Evolutionary conservation across 1,140 invertebrate species (phyloP), one percentile per base, ranked within the genome.

Genomic region (Zaprionus camerounensis): DNA sequence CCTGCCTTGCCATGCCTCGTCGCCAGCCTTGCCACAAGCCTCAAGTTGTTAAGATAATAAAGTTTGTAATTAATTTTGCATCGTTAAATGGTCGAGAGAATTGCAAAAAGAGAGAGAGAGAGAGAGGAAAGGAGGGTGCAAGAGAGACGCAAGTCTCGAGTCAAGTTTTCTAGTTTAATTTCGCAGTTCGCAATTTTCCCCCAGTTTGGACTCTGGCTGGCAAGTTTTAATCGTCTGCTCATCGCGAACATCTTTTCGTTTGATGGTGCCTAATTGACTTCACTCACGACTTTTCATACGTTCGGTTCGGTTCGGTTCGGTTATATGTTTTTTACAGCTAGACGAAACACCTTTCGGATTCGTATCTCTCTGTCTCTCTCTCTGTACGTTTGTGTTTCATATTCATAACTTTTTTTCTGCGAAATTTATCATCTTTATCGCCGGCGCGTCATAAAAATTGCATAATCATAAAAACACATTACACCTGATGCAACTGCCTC

Each of bases 21-120:
- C 15, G 34, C 12, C 34, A 36, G 38, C 28, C 41, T 41, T 68
- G 55, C 34, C 61, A 66, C 65, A 77, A 71, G 78, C 59, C 68
- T 71, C 71, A 71, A 84, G 84, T 86, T 86, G 83, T 86, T 86
- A 75, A 90, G 85, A 90, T 90, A 90, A 90, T 90, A 90, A 90
- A 90, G 62, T 90, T 90, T 80, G 85, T 90, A 90, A 90, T 90
- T 90, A 90, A 90, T 90, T 90, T 90, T 85, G 81, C 85, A 90
- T 90, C 85, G 81, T 90, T 90, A 80, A 82, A 68, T 79, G 84
- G 15, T 26, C 56, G 70, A 41, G 22, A 62, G 41, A 46, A n/a
- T n/a, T n/a, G 2, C 15, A 44, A 5, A 44, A 7, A 44, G 6
- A 44, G 41, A n/a, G 6, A 15, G 13, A n/a, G 13, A 15, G 5